Base-by-base conservation (phyloP, 2,113 vertebrate genomes). In the Pygoscelis adeliae region DNA sequence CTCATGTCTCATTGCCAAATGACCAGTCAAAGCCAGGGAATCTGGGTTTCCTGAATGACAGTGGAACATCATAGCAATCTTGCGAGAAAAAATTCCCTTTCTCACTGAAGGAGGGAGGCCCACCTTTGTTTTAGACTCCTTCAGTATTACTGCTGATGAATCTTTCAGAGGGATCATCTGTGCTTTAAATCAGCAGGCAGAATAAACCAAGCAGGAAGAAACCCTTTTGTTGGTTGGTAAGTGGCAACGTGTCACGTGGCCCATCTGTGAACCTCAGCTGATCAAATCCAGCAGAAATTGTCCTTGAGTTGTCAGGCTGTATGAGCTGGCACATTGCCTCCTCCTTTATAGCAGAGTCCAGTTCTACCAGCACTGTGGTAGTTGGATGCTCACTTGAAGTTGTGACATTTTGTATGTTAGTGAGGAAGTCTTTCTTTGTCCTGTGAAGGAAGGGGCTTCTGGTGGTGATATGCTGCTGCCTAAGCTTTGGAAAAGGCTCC, bases 251-350 rank as follows among this genome's bases (percentile, higher is more conserved):
- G 40, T 94, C 95, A 79, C 3, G 3, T 92, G 82, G 73, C 72
- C 59, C 36, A 69, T 80, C 66, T 90, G 70, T 67, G 40, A 85
- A 90, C 52, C 49, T 91, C 93, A 88, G 81, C 62, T 90, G 92
- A 95, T 93, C 8, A 6, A 90, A 93, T 77, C 58, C 79, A 92
- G 74, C 58, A 83, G 76, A 91, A 94, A 89, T 70, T 90, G 88
- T 72, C 96, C 90, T 90, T 94, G 84, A 91, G 69, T 90, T 94
- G 83, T 93, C 79, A 90, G 82, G 55, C 88, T 88, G 30, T 47
- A 49, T 23, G 79, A 90, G 79, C 79, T 94, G 92, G 95, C 93
- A 77, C 42, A 5, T 19, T 88, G 78, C 93, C 91, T 59, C 58
- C 38, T 85, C 29, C 65, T 84, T 77, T 61, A 50, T 11, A 85